Base-by-base conservation (phyloP, 2,888 invertebrate species). In the Fragum sueziense region DNA sequence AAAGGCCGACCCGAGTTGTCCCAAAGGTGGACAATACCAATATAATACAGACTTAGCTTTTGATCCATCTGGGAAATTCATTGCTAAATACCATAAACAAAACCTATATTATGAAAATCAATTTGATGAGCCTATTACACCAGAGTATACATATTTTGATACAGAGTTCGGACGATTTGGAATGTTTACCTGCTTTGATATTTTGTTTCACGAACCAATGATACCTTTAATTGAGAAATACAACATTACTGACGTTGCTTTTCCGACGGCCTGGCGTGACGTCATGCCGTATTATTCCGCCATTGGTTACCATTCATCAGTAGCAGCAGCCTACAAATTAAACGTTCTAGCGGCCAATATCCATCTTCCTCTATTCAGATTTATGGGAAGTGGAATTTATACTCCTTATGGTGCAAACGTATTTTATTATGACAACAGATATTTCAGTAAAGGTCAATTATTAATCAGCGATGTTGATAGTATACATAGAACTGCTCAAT, bases 171-270 rank as follows among this genome's bases (percentile, higher is more conserved):
- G 90, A 7, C 73, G 82, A 22, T 89, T 91, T 72, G 97, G 97
- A 0, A 95, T 96, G 85, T 96, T 96, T 91, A 95, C 96, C 65
- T 97, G 97, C 92, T 97, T 97, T 90, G 97, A 97, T 91, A 95
- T 97, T 11, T 92, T 97, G 86, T 97, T 96, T 93, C 94, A 95
- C 87, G 93, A 95, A 6, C 97, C 97, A 0, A 95, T 95, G 0
- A 93, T 96, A 11, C 94, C 95, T 77, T 92, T 95, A 17, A 94
- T 95, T 0, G 93, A 94, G 79, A 93, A 95, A 95, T 70, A 76
- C 59, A 84, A 82, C 33, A 81, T 88, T 6, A 78, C 80, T 4
- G 86, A 88, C 51, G 76, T 89, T 3, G 86, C 80, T 17, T 86
- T 88, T 59, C 88, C 89, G 0, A 97, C 2, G 95, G 88, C 96